These are phyloP conservation scores for Gila robusta DNA, from an alignment of 2,797 vertebrate species.

Conservation along the genomic window DNA sequence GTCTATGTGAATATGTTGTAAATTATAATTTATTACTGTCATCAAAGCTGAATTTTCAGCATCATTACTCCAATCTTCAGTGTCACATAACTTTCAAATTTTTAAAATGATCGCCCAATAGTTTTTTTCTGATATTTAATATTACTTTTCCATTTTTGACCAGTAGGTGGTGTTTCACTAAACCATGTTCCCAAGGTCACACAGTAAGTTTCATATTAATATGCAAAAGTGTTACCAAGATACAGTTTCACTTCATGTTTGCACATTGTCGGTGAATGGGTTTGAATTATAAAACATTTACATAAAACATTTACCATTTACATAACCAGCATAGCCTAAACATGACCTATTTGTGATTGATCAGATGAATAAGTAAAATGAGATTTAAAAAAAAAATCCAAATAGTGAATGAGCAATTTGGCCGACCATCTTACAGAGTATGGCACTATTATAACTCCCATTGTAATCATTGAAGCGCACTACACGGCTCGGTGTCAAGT, in stretches of 20 bases:
- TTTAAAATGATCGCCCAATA: background rate
- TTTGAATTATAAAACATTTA: background rate
- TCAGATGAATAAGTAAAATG: background rate
- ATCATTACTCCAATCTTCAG: too few relatives aligned
- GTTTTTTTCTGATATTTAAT: background rate
- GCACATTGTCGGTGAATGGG: background rate
- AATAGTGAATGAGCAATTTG: background rate
- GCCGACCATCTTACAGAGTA: background rate
- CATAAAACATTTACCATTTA: background rate
- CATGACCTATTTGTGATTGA: background rate
- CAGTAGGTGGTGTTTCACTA: background rate
- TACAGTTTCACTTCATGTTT: background rate
- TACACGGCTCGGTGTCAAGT: conserved; percentile 3
- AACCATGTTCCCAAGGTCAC: background rate
- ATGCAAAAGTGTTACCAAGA: background rate
- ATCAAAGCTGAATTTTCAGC: too few relatives aligned
- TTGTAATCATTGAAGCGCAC: background rate
- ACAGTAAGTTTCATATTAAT: background rate
- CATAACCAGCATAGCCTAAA: background rate
- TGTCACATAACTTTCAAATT: too few relatives aligned
- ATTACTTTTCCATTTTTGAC: background rate
- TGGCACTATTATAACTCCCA: background rate
- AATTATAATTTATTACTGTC: too few relatives aligned
- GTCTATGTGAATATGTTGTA: too few relatives aligned
- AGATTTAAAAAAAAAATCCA: background rate